Base-by-base conservation (phyloP, 2,113 vertebrate species). In the Planiliza haematocheilus region DNA sequence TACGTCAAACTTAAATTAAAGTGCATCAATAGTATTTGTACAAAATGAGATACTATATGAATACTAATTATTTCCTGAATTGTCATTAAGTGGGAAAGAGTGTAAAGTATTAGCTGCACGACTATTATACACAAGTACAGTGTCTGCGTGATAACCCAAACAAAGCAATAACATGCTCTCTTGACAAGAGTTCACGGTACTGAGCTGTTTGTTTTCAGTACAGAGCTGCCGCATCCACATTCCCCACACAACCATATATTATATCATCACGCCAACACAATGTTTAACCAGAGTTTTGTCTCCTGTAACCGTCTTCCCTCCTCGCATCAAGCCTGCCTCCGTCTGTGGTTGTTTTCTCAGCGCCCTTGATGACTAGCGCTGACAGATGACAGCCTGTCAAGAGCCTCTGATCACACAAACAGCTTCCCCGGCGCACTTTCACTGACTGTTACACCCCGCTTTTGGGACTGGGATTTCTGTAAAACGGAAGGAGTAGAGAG, bases 321-420 rank as follows among this genome's bases (percentile, higher is more conserved):
- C 77, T 76, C 68, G 55, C 73, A 20, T 69, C 8, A 41, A 48
- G 70, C n/a, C 62, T 12, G 24, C 74, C 68, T 72, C 69, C 42
- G 79, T 88, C 77, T 85, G 67, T 67, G 86, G 71, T 79, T 87
- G 78, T 91, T 90, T 86, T 88, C 74, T 74, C 71, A 82, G 72
- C 10, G 74, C 77, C 73, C 24, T 38, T 87, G 80, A 84, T 51
- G 83, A 68, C 82, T 43, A 39, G 76, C 55, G 90, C 82, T 91
- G 92, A 92, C 86, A 88, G 92, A 92, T 41, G 81, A 88, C 86
- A 72, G 84, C 76, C 89, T 91, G 89, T 89, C 89, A 87, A 79
- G 90, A 84, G 86, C 78, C 79, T 86, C 87, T 83, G 90, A 87
- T 85, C 86, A 87, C 85, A 86, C 77, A 89, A 84, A 90, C 84